phyloP scores from a whole-genome alignment of 1,140 invertebrate species.

The Pygmarrhopalites habei region DNA sequence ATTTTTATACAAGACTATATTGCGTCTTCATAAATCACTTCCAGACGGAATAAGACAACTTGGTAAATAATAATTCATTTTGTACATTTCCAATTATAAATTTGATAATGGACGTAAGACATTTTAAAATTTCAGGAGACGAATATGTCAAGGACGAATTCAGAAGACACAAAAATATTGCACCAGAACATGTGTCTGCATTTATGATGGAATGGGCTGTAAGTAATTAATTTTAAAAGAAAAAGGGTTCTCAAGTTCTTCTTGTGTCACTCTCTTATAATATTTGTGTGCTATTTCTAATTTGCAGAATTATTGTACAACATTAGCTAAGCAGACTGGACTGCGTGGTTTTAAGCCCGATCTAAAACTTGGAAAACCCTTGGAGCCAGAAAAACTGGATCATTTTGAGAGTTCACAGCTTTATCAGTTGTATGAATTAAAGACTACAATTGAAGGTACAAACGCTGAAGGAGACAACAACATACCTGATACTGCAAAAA shows the following conservation, averaged over 20 bases:
- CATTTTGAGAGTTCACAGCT: slow-evolving; percentile 71
- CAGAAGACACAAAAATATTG: slow-evolving; percentile 71
- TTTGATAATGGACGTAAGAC: too few relatives aligned
- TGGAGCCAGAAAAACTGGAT: slow-evolving; percentile 58
- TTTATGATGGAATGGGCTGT: slow-evolving; percentile 88
- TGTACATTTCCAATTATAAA: too few relatives aligned
- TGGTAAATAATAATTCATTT: too few relatives aligned
- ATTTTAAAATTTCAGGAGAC: too few relatives aligned
- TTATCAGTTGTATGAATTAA: slow-evolving; percentile 73
- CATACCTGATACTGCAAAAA: neutral
- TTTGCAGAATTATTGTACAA: slow-evolving; percentile 65
- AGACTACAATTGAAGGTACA: slow-evolving; percentile 32
- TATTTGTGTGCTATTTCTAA: neutral
- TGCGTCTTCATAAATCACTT: too few relatives aligned
- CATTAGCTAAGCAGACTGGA: slow-evolving; percentile 63
- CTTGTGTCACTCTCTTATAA: neutral
- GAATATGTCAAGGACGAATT: too few relatives aligned
- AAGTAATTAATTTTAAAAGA: slow-evolving; percentile 42
- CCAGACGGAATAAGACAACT: too few relatives aligned
- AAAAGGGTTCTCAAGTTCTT: neutral
- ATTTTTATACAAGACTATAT: too few relatives aligned
- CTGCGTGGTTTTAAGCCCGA: slow-evolving; percentile 51
- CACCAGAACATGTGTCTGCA: slow-evolving; percentile 57
- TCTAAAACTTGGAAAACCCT: slow-evolving; percentile 51
- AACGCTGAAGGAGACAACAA: neutral